Base-by-base conservation (phyloP, 2,888 invertebrate species). In the Auanema freiburgensis region DNA sequence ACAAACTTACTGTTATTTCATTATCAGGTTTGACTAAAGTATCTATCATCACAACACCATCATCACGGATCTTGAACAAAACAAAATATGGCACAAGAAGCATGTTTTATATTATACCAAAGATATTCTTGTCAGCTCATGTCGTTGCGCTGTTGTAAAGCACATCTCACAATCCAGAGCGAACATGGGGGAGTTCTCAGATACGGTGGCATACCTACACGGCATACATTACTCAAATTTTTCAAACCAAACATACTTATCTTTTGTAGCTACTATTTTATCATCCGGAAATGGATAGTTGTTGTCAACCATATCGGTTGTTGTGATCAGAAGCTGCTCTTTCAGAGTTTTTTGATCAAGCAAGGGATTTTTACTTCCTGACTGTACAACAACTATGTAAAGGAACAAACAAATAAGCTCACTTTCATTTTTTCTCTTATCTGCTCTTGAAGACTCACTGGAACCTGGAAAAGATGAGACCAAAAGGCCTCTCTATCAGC, bases 81-180 rank as follows among this genome's bases (percentile, higher is more conserved):
- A 21, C 14, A 11, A 46, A 5, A 46, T 10, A 46, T 46, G 43
- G 11, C 14, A 43, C 43, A 43, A n/a, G 12, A n/a, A 43, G 43
- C 11, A 43, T 43, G 11, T n/a, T 43, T n/a, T 43, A 43, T 11
- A 43, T 12, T 18, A 43, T 55, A 78, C 84, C 10, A 87, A 74
- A 2, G 86, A 85, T 2, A 87, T 83, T 60, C 86, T 70, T 2
- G 86, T 85, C 61, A 87, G 65, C 58, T 85, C 86, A 66, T 76
- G 69, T 58, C 71, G 67, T 10, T 69, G 66, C 23, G 66, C 60
- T n/a, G 65, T 58, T 16, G 85, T 85, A 50, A 80, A 60, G 67
- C 83, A 83, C 87, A 87, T 87, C 78, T 87, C 87, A 82, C 87
- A 87, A 72, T 87, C 87, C 0, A 87, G 57, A n/a, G 85, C 85